These are phyloP conservation scores for Promerops cafer DNA, from an alignment of 2,113 vertebrate genomes.

Conservation along the genomic window DNA sequence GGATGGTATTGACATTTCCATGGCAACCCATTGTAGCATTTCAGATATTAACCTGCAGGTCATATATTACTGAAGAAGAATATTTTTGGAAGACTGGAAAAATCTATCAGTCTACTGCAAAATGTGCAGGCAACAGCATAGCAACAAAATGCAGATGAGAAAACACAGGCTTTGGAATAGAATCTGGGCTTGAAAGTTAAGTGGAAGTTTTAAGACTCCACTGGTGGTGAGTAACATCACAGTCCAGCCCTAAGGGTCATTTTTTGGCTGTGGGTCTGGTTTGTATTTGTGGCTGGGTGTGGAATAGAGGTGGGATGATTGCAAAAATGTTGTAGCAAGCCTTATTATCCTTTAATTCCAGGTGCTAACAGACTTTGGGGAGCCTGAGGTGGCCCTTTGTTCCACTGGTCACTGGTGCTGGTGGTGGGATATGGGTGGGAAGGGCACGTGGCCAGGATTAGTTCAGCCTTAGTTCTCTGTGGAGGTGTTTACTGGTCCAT, in stretches of 20 bases:
- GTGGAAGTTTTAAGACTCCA: neutral
- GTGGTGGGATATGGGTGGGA: neutral
- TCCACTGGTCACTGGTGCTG: accelerated
- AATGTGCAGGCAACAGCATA: neutral
- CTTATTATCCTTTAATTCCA: neutral
- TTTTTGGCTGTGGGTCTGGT: neutral
- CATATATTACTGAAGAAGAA: slow-evolving; percentile 14
- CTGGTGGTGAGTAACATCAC: neutral
- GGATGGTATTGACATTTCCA: slow-evolving; percentile 57
- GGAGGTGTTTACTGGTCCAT: neutral
- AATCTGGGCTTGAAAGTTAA: neutral
- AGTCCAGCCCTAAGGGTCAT: neutral
- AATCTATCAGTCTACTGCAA: neutral
- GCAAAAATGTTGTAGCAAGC: neutral
- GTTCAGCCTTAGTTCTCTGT: neutral
- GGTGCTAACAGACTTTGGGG: neutral
- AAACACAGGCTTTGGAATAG: neutral
- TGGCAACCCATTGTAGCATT: slow-evolving; percentile 38
- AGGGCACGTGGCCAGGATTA: accelerated
- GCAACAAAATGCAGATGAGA: neutral
- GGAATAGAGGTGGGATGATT: neutral
- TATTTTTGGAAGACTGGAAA: slow-evolving; percentile 15
- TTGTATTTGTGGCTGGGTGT: neutral
- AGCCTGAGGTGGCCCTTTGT: neutral
- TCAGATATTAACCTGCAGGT: slow-evolving; percentile 43